Evolutionary conservation across 2,797 vertebrate species (phyloP).

Genomic region (Lacerta viridis): DNA sequence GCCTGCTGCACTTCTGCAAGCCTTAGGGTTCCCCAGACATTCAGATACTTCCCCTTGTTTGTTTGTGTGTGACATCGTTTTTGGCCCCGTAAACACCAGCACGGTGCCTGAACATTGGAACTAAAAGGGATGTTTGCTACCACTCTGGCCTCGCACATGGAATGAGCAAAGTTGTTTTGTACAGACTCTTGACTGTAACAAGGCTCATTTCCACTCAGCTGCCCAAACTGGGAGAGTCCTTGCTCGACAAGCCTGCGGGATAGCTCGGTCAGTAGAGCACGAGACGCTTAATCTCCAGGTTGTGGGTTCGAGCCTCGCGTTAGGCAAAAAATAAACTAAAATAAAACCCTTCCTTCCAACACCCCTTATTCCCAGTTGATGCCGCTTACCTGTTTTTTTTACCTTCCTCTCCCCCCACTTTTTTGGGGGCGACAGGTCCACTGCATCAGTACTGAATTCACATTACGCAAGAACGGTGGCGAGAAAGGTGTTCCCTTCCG

Average conservation of each 20-base stretch:
- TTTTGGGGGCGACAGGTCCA: conserved; percentile 55
- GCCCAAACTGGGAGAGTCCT: neutral
- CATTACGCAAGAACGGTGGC: conserved; percentile 66
- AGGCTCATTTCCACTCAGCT: neutral
- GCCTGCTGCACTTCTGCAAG: neutral
- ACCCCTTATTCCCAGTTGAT: neutral
- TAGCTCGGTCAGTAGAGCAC: too few species aligned
- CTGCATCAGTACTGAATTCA: conserved; percentile 74
- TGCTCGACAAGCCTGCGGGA: too few species aligned
- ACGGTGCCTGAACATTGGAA: neutral
- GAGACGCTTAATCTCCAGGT: too few species aligned
- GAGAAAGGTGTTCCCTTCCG: conserved; percentile 69
- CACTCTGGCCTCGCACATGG: too few species aligned
- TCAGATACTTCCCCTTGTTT: neutral
- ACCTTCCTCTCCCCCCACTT: neutral
- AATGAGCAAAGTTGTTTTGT: neutral
- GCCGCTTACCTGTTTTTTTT: neutral
- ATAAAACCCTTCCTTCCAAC: too few species aligned
- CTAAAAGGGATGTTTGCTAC: neutral
- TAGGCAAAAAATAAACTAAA: too few species aligned
- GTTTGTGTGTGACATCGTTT: neutral
- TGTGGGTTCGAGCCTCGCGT: too few species aligned
- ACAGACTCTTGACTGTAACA: neutral
- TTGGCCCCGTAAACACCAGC: neutral
- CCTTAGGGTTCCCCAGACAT: neutral